Evolutionary conservation across 2,888 invertebrate species (phyloP), one percentile per base, ranked within the genome.

Genomic region (Lottia scabra): DNA sequence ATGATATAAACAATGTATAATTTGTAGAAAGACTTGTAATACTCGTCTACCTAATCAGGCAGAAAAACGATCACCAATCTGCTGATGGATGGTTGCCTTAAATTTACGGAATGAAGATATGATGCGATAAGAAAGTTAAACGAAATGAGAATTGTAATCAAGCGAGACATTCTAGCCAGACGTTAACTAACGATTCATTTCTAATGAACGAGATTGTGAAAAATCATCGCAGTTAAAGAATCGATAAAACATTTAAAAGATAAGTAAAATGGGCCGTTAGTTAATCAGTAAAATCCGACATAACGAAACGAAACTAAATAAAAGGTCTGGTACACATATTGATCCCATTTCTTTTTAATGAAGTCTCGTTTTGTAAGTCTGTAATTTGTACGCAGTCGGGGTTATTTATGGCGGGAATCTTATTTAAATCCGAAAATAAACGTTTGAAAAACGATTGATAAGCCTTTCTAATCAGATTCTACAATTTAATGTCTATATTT

Each of bases 101-200:
- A 56, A 56, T 56, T 23, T 56, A 56, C 56, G 13, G 23, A 56
- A 23, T 56, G 19, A 23, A 56, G 56, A 19, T 56, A 19, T 12
- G 19, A 38, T 23, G 56, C 23, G 56, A 56, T 56, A 23, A 23
- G 19, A 56, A 23, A 16, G 19, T 23, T 19, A 56, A 56, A 56
- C 56, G 56, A 56, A 56, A 56, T 56, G 56, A 56, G 23, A 56
- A 23, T 56, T 56, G 56, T 56, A 56, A 56, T 56, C 56, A 56
- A 56, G 56, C 56, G 56, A 19, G 23, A 23, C 56, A 19, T 56
- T 56, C 56, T 10, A 56, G 19, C 56, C 23, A 56, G 19, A 19
- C 23, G 56, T 56, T 56, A 56, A 56, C 23, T 23, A 23, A 12
- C 10, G 56, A 19, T 56, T 23, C 15, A 56, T 19, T 56, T 56